Conservation (phyloP, 2,888 invertebrate genomes). For the Caenorhabditis drosophilae region DNA sequence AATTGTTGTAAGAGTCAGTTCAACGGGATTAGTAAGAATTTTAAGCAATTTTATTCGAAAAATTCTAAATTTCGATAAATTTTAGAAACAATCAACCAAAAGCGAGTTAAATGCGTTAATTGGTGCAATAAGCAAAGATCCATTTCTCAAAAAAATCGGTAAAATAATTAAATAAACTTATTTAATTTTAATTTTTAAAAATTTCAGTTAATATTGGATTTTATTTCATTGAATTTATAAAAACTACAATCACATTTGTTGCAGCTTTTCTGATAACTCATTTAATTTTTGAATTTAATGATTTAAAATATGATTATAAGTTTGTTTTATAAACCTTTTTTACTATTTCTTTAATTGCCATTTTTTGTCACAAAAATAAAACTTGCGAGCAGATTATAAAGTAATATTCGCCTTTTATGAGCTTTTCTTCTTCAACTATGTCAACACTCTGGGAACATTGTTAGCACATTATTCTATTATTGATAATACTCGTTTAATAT, state of each 20-base stretch:
- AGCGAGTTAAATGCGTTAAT: constrained; percentile 20
- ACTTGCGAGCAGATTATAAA: too few species aligned
- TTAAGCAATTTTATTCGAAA: too few species aligned
- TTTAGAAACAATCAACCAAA: constrained; percentile 13
- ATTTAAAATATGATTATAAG: constrained; percentile 13
- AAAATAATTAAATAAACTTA: neutral
- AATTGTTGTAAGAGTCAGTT: constrained; percentile 17
- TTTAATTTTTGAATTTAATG: constrained; percentile 23
- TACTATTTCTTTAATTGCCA: neutral
- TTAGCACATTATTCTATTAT: too few species aligned
- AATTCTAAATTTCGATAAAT: too few species aligned
- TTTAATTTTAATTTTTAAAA: neutral
- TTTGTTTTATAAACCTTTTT: constrained; percentile 11
- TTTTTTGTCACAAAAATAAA: too few species aligned
- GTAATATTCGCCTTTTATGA: too few species aligned
- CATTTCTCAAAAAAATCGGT: constrained; percentile 20
- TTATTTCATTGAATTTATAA: constrained; percentile 32
- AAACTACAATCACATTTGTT: constrained; percentile 37
- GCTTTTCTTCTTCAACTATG: too few species aligned
- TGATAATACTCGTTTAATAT: too few species aligned
- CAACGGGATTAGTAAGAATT: constrained; percentile 26
- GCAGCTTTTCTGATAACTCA: constrained; percentile 37
- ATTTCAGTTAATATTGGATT: constrained; percentile 34
- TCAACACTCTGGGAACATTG: too few species aligned
- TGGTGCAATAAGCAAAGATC: constrained; percentile 19